Base-by-base conservation (phyloP, 2,797 vertebrate genomes). In the Spea hammondii region DNA sequence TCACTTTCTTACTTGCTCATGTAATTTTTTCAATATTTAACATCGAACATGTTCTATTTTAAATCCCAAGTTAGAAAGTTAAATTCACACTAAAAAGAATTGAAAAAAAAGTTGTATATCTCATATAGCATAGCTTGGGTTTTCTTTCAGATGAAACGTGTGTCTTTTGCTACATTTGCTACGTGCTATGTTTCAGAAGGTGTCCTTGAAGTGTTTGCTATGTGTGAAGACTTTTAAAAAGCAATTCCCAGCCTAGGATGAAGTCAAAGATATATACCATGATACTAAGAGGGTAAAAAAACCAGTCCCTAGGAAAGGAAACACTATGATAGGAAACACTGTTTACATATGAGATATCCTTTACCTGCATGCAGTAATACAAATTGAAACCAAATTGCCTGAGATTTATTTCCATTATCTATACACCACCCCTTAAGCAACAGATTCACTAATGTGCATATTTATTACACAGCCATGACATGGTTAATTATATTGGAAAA, bases 191-290 rank as follows among this genome's bases (percentile, higher is more conserved):
- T 67, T 13, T 14, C 3, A 7, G 45, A 67, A 67, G 65, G 49
- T 10, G 65, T 67, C 65, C 65, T 67, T 67, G 65, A 67, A 67
- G 47, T 67, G 46, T 48, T 67, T 67, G 11, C 10, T 67, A 49
- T 48, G 65, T 48, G 46, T 67, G 65, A 67, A 67, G 65, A 67
- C 65, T 67, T 67, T 67, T 67, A 67, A 67, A 32, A 67, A 48
- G 46, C 65, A 48, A 67, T 67, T 67, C 49, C 65, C 10, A 67
- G 47, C 13, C 47, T 67, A n/a, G 65, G 65, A 67, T 47, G 49
- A 49, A 48, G 46, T 67, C 49, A 48, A 67, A 67, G 46, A 67
- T 67, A 67, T 49, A 49, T 67, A 67, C 46, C 47, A 49, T n/a
- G 65, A 67, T 48, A 48, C 65, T 67, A 47, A 49, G 12, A 67